Base-by-base conservation (phyloP, 2,797 vertebrate genomes). In the Sternarchorhynchus goeldii region DNA sequence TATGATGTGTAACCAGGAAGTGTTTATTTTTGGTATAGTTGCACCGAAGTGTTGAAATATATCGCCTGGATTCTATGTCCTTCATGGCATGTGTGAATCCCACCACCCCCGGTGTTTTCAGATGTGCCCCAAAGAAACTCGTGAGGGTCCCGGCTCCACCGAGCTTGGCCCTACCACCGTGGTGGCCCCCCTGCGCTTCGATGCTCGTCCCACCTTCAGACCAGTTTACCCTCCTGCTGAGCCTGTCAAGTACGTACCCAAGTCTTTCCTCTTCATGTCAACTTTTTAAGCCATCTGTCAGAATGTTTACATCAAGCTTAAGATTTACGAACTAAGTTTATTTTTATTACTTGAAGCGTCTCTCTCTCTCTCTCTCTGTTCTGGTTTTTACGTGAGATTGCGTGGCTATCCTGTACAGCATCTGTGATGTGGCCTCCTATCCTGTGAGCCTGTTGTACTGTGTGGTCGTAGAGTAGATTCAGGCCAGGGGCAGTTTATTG, bases 121-220 rank as follows among this genome's bases (percentile, higher is more conserved):
- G 97, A 99, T 99, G 97, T 99, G 97, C 86, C 94, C 96, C 39
- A 97, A 97, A 50, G 96, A 96, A 81, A 92, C 94, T 0, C 88
- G 95, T 0, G 96, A 98, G 83, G 86, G 91, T 78, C 90, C 94
- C 73, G 90, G 91, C 50, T 53, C 93, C 0, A 84, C 85, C 76
- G 95, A 97, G 17, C 92, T 93, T 16, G 93, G 90, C 56, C 90
- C 95, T 80, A 66, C 94, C 86, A 6, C 88, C 81, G 85, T 91
- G 55, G 86, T 92, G 58, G 94, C 96, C 77, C 95, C 96, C 4
- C 93, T 94, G 83, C 95, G 97, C 57, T 95, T 98, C 75, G 97
- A 99, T 3, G 94, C 93, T 84, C 95, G 97, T 0, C 93, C 95
- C 70, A 91, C 92, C 65, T 97, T 98, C 88, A 93, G 95, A 85